Evolutionary conservation across 2,888 invertebrate species (phyloP).

Genomic region (Eupithecia centaureata): DNA sequence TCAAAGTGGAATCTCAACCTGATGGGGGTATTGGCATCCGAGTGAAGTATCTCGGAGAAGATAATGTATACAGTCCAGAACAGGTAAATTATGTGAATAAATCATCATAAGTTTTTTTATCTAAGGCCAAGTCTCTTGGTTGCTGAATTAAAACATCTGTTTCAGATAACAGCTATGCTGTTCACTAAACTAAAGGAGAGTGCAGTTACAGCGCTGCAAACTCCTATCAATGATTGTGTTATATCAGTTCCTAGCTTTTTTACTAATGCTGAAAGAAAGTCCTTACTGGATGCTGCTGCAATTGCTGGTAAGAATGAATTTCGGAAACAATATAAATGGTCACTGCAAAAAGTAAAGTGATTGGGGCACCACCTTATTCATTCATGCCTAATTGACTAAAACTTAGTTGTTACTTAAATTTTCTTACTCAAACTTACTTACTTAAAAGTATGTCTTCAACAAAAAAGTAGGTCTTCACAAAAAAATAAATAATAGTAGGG

Average conservation of each 20-base stretch:
- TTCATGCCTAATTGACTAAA: not conserved
- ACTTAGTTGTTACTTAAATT: no score
- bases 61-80: slow-evolving; percentile 93
- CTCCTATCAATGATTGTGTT: slow-evolving; percentile 96
- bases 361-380: not conserved
- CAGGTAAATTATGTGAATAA: slow-evolving; percentile 80
- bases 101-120: not conserved
- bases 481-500: not conserved
- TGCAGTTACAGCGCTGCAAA: slow-evolving; percentile 93
- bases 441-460: no score
- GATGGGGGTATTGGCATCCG: slow-evolving; percentile 94
- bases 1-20: slow-evolving; percentile 88
- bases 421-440: no score
- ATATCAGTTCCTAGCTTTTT: slow-evolving; percentile 97
- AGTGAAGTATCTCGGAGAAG: slow-evolving; percentile 94
- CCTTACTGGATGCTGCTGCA: slow-evolving; percentile 94
- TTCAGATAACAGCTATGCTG: slow-evolving; percentile 94
- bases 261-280: slow-evolving; percentile 96
- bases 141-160: slow-evolving; percentile 19
- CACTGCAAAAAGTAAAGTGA: not conserved
- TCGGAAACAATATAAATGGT: not conserved
- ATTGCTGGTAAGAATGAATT: slow-evolving; percentile 87
- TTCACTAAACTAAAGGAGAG: slow-evolving; percentile 98
- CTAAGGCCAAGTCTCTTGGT: not conserved
- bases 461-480: not conserved